Base-by-base conservation (phyloP, 2,113 vertebrate genomes). In the Todiramphus saurophagus region DNA sequence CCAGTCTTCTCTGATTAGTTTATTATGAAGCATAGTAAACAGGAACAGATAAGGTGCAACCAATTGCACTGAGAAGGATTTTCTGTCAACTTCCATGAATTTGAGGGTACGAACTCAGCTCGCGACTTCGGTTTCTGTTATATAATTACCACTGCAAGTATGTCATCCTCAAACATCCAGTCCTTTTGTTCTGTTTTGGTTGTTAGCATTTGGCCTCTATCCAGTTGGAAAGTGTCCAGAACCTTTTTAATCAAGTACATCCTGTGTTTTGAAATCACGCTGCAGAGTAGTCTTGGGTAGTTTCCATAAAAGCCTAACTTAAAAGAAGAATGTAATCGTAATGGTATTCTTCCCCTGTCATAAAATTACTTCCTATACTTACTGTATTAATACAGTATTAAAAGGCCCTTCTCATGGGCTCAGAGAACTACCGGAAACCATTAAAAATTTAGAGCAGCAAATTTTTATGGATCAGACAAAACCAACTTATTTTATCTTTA, bases 291-390 rank as follows among this genome's bases (percentile, higher is more conserved):
- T 72, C 87, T 94, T 94, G 77, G 58, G 93, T 88, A 87, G 62
- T 97, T 97, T 97, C 78, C 95, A 97, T 97, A 95, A 96, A 97
- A 96, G 84, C 92, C 67, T 60, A 79, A 83, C 89, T 95, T 53
- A 95, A 97, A 96, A 96, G 93, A 88, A 90, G 95, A 85, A 95
- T 93, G 56, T 91, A 95, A 91, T 85, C 91, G 73, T 97, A 95
- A 96, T 92, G 75, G 81, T 93, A 58, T 97, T 96, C 83, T 97
- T 98, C 62, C 56, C 58, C 87, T 94, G 55, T 83, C 90, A 81
- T 97, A 95, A 97, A 97, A 96, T 87, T 43, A 87, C 81, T 94
- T 97, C 87, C 84, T 96, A 78, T 92, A 93, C 84, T 96, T 97
- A 89, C 23, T 82, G 64, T 88, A 93, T 95, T 97, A 97, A 90